Base-by-base conservation (phyloP, 2,797 vertebrate genomes). In the Helarctos malayanus region DNA sequence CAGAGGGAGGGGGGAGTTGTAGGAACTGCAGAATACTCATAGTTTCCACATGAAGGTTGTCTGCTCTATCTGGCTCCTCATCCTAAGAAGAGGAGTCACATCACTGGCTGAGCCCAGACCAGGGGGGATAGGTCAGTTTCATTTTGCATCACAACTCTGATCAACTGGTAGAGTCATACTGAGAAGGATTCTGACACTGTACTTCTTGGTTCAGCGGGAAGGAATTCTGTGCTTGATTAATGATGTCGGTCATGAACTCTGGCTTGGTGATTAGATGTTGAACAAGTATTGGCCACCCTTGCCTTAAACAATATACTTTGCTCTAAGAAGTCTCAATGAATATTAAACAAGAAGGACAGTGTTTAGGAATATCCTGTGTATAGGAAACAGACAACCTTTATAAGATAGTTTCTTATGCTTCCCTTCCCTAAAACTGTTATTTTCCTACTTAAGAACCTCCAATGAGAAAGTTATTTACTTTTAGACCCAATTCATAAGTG, bases 381-480 rank as follows among this genome's bases (percentile, higher is more conserved):
- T 3, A 80, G 27, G 35, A 13, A 92, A 85, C 10, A 79, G 38
- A 35, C 10, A 16, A 29, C 4, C 18, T 63, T 84, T 41, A 9
- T 25, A 41, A 80, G 56, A 52, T 3, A 11, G 0, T 23, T 54
- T 89, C 73, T 49, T 59, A 65, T 23, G 65, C 29, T 88, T 89
- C 61, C 6, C n/a, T n/a, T 35, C 5, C 25, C 81, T 11, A 21
- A 84, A 84, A 69, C 29, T 71, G 11, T 32, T 57, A 52, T 83
- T 81, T 57, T 93, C 87, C 12, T 75, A 63, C 12, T 75, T 81
- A 57, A 32, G 76, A 82, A 25, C 18, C 27, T 96, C 38, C 52
- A n/a, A 23, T 25, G 12, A 78, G 49, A 47, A 59, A 19, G 1
- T 13, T 21, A 35, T 65, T 85, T 78, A 45, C 29, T 88, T 68